Evolutionary conservation across 1,140 invertebrate genomes (phyloP).

Genomic region (Psix sp.): DNA sequence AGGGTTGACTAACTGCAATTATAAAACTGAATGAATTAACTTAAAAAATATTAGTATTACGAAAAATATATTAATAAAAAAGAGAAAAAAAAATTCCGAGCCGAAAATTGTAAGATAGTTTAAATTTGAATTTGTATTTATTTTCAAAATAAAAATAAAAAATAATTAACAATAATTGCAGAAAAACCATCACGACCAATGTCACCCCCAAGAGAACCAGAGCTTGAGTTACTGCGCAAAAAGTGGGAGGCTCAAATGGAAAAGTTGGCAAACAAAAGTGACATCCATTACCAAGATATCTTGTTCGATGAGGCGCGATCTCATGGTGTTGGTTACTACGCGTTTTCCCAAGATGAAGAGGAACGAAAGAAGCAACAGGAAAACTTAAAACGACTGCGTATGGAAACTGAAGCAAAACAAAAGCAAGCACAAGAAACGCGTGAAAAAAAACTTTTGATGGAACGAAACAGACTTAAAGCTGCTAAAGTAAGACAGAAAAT

Average conservation of each 20-base stretch:
- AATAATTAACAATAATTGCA: constrained; percentile 1
- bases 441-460: constrained; percentile 82
- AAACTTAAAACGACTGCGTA: constrained; percentile 82
- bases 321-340: constrained; percentile 93
- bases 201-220: constrained; percentile 62
- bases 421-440: constrained; percentile 81
- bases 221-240: constrained; percentile 76
- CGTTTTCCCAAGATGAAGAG: constrained; percentile 90
- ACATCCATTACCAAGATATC: constrained; percentile 93
- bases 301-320: constrained; percentile 91
- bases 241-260: constrained; percentile 82
- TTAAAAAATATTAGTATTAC: too few species aligned
- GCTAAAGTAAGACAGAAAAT: constrained; percentile 87
- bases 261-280: constrained; percentile 78
- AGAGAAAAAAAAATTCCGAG: too few species aligned
- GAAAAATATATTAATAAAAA: too few species aligned
- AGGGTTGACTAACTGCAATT: too few species aligned
- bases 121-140: not conserved
- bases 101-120: not conserved
- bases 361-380: constrained; percentile 86
- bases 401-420: constrained; percentile 84
- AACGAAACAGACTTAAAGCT: constrained; percentile 86
- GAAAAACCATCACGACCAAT: not conserved
- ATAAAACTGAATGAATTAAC: too few species aligned
- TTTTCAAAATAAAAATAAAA: not conserved